phyloP scores from a whole-genome alignment of 2,113 vertebrate species.

The Seriola aureovittata region DNA sequence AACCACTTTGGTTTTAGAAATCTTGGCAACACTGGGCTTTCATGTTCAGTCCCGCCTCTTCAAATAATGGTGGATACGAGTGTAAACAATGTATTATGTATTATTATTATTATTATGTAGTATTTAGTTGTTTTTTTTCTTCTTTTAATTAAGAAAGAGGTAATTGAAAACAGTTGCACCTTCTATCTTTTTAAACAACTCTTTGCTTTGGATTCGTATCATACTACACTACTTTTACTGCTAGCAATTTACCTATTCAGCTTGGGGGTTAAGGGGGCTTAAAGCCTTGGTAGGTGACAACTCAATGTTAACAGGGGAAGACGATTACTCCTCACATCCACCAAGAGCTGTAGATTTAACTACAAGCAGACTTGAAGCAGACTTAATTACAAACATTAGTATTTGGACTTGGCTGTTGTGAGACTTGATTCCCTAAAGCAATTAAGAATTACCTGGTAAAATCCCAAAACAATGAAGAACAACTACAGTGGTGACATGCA shows the following conservation, averaged over 20 bases:
- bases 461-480: not conserved
- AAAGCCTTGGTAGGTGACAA: not conserved
- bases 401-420: not conserved
- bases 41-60: not conserved
- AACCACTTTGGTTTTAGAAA: not conserved
- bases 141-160: not conserved
- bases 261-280: not conserved
- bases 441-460: not conserved
- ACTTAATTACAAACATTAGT: not conserved
- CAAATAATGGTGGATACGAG: not conserved
- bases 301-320: not conserved
- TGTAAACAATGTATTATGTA: not conserved
- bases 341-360: not conserved
- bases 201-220: not conserved
- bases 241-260: not conserved
- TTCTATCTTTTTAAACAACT: not conserved
- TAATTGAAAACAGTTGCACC: conserved; percentile 2
- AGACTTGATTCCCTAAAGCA: not conserved
- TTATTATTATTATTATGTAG: no score
- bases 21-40: not conserved
- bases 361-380: not conserved
- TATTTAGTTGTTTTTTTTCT: not conserved
- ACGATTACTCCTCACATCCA: not conserved
- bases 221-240: not conserved
- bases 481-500: not conserved